Percentiles rank a stretch among this genome's conserved stretches.
Evolutionary conservation across 2,797 vertebrate genomes (phyloP).

Genomic region (Orientallactaga sibirica): DNA sequence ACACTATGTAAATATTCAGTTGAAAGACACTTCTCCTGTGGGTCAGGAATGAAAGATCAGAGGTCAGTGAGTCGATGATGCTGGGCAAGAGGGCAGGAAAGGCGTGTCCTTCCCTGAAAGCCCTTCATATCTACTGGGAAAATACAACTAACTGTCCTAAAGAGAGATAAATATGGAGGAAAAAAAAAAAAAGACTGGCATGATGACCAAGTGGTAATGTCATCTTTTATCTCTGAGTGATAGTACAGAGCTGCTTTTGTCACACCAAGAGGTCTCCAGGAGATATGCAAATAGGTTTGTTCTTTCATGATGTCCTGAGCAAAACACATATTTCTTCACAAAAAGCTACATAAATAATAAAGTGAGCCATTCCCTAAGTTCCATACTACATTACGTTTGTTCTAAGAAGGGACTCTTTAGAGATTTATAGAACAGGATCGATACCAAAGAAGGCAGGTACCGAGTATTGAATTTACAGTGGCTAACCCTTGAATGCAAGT

Average conservation of each 20-base stretch:
- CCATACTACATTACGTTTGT: conserved; percentile 82
- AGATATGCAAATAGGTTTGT: conserved; percentile 1
- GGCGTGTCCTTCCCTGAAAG: neutral
- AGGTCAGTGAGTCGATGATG: neutral
- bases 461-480: conserved; percentile 39
- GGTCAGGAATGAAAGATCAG: neutral
- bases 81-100: too few species aligned
- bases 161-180: neutral
- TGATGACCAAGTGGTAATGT: neutral
- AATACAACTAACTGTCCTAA: neutral
- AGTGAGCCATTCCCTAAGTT: conserved; percentile 71
- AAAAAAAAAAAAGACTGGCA: neutral
- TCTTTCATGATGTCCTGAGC: conserved; percentile 1
- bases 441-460: conserved; percentile 66
- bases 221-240: neutral
- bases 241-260: conserved; percentile 11
- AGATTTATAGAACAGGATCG: conserved; percentile 80
- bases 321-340: conserved; percentile 76
- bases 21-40: neutral
- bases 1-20: neutral
- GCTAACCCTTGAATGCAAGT: neutral
- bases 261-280: conserved; percentile 54
- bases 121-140: neutral
- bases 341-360: conserved; percentile 83
- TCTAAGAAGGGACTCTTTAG: conserved; percentile 85